Percentiles rank a stretch among this genome's conserved stretches.
Evolutionary conservation across 2,113 vertebrate species (phyloP).

Genomic region (Phalacrocorax pelagicus): DNA sequence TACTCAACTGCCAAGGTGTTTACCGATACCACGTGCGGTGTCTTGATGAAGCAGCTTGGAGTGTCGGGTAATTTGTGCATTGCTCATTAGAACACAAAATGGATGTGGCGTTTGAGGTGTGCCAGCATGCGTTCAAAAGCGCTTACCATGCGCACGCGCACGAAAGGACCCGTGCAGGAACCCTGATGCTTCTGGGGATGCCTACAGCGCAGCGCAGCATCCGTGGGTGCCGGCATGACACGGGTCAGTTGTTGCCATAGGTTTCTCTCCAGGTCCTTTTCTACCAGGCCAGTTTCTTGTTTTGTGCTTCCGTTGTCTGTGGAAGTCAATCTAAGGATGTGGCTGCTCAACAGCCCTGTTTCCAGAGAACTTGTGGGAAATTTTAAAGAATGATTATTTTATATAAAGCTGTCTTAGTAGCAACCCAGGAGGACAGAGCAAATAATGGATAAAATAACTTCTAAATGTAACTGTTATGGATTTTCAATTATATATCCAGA

Average conservation of each 20-base stretch:
- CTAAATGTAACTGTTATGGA: neutral
- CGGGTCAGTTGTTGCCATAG: no score
- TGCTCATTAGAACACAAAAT: neutral
- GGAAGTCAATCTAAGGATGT: neutral
- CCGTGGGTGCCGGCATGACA: rapidly evolving
- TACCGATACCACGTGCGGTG: rapidly evolving
- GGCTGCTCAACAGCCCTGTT: neutral
- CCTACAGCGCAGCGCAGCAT: neutral
- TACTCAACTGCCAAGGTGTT: neutral
- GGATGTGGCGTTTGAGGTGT: neutral
- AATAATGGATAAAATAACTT: neutral
- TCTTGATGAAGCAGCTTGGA: neutral
- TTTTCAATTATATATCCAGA: neutral
- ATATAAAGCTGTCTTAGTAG: neutral
- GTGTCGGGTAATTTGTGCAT: neutral
- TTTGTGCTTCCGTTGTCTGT: neutral
- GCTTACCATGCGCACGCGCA: rapidly evolving
- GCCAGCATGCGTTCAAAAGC: neutral
- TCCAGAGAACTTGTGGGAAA: neutral
- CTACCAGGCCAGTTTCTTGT: neutral
- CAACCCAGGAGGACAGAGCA: neutral
- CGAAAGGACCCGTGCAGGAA: neutral
- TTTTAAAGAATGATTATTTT: neutral
- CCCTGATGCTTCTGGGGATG: neutral
- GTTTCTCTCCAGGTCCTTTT: neutral